phyloP scores from a whole-genome alignment of 2,797 vertebrate species.

The Phrynocephalus forsythii region DNA sequence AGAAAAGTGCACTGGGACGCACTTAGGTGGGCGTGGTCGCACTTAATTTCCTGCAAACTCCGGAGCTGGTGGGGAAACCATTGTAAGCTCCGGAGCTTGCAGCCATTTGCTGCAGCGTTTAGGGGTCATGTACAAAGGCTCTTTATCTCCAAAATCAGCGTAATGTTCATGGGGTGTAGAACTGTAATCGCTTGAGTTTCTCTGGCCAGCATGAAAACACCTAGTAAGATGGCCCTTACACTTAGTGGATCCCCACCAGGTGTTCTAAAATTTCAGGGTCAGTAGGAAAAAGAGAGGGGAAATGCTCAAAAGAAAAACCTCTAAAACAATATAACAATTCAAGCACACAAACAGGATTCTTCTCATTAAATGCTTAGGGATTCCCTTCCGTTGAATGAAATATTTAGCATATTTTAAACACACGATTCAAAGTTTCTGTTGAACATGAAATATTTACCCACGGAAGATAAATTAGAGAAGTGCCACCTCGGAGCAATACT shows the following conservation, averaged over 20 bases:
- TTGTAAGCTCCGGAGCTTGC: too few species aligned
- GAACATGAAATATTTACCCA: constrained; percentile 44
- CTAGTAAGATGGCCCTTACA: background rate
- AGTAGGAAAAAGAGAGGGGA: background rate
- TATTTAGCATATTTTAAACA: constrained; percentile 9
- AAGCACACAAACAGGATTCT: background rate
- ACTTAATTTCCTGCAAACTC: too few species aligned
- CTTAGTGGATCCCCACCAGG: background rate
- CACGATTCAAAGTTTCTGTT: constrained; percentile 36
- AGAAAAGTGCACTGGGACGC: too few species aligned
- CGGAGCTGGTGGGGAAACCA: too few species aligned
- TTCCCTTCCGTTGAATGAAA: background rate
- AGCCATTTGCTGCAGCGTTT: too few species aligned
- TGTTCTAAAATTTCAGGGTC: background rate
- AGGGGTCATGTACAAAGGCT: too few species aligned
- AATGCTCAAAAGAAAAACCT: background rate
- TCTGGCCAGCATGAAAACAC: constrained; percentile 36
- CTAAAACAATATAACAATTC: background rate
- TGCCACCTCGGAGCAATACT: constrained; percentile 19
- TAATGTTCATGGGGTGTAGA: constrained; percentile 38
- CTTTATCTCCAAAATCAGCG: constrained; percentile 34
- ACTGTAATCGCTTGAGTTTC: constrained; percentile 22
- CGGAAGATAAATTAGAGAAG: constrained; percentile 49
- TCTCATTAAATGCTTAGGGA: constrained; percentile 12
- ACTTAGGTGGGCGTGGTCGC: too few species aligned